Evolutionary conservation across 2,113 vertebrate species (phyloP), one percentile per base, ranked within the genome.

Genomic region (Protobothrops mucrosquamatus): DNA sequence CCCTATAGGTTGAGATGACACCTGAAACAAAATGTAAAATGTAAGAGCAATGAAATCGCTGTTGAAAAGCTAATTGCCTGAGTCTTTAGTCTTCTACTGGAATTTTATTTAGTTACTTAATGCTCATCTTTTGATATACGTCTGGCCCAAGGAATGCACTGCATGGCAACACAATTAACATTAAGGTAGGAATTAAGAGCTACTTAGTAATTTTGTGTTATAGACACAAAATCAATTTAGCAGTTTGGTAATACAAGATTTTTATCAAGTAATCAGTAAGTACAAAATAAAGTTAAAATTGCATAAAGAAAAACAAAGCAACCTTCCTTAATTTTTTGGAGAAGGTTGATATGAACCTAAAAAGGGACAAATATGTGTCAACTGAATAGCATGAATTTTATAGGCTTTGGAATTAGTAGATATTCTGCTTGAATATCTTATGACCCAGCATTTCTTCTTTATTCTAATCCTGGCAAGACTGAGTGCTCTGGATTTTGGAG

Each of bases 141-240:
- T 22, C 12, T 91, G 91, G 87, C 29, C 46, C 87, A 92, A 18
- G 34, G 85, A 95, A 88, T n/a, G 59, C 18, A 46, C 74, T 39
- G 92, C 10, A 92, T 92, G 10, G 0, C 10, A 34, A 4, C 0
- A 0, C 23, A 89, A 24, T 95, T 87, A 51, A 92, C 29, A 94
- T 86, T 24, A 59, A 46, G 52, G 34, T 81, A 24, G 39, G 90
- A 92, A 90, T 90, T 87, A 92, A 90, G 34, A 90, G 55, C 61
- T 92, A 81, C 88, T 89, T 90, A 51, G 52, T 59, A 91, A 93
- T 95, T 88, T 85, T 61, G 54, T 43, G 34, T 48, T 85, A 51
- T 74, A 46, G 46, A 11, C 56, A 39, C 14, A 86, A n/a, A 93
- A 90, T 90, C 88, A 93, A 90, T 86, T 93, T 86, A 89, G 74